Evolutionary conservation across 2,888 invertebrate species (phyloP), one percentile per base, ranked within the genome.

Genomic region (Tetrapedia diversipes): DNA sequence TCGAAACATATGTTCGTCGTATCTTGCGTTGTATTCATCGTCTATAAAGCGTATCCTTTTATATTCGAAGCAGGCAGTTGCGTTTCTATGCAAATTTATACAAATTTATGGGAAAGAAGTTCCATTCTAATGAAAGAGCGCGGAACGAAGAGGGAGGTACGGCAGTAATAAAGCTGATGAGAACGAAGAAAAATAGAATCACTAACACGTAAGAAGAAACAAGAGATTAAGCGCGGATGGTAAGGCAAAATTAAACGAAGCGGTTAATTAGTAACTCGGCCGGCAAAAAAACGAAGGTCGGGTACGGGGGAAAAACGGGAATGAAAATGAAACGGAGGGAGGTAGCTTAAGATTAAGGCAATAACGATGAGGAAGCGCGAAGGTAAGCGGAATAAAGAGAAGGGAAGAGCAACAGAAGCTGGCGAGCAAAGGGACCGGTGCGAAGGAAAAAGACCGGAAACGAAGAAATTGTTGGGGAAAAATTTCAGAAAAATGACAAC

Each of bases 101-200:
- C 34, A 10, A 37, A 37, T 37, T 47, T 10, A 27, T n/a, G n/a
- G 3, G n/a, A 41, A 4, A n/a, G 8, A 57, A 27, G 24, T 39
- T 39, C 11, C 10, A 2, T 24, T 24, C 11, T 24, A 29, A 27
- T 27, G 14, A 14, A 39, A 19, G 14, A 19, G 11, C 2, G 4
- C 6, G 41, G 24, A 61, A 34, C 8, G 24, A 24, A 61, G 22
- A 34, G 32, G 27, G 24, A 47, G 32, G 32, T 24, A 1, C 24
- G 16, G 24, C n/a, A 11, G 34, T 45, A 32, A 45, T 45, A 34
- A 49, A 37, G 61, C 24, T 24, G 47, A 61, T 49, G 34, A n/a
- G 24, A 24, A 27, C 14, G 47, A 49, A 27, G 27, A 51, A 34
- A n/a, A 49, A 41, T 77, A 43, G 68, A 60, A 56, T 54, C n/a